Base-by-base conservation (phyloP, 2,113 vertebrate genomes). In the Varanus salvator region DNA sequence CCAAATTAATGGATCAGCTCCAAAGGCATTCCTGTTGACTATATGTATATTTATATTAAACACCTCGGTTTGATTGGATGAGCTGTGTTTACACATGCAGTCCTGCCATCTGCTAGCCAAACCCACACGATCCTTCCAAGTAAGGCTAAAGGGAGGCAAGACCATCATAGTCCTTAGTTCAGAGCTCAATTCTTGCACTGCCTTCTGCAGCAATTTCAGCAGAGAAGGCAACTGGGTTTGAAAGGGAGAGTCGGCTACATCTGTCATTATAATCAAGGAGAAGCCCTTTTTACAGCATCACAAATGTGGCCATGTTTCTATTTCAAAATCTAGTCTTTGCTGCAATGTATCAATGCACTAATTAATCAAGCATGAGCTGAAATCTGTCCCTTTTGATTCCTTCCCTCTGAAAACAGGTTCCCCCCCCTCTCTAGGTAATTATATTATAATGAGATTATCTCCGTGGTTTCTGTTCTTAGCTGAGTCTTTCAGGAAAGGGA, bases 351-450 rank as follows among this genome's bases (percentile, higher is more conserved):
- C 74, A 54, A 80, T 90, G 50, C 17, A 48, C 80, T 44, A 15
- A 89, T 84, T 48, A 81, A 15, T 64, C 85, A 76, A 75, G 29
- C 38, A 54, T 74, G 29, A 64, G 57, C 50, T 90, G 34, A 86
- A 69, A 15, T 54, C 1, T 69, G 80, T 27, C 54, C 34, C 66
- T 89, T 71, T 9, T 48, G 75, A 72, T 64, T 19, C 80, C 5
- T 90, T 71, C 38, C 4, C 44, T n/a, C 3, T 88, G n/a, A 29
- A 74, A 90, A 91, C 77, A 1, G 69, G n/a, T 82, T 71, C 75
- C 48, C 38, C 74, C 23, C 57, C 0, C 78, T 87, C 48, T 93
- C 80, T 85, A 14, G 64, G 76, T 80, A 80, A 80, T 88, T 71
- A 87, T 80, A 50, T 88, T 12, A 80, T 84, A 84, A 52, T 81